Base-by-base conservation (phyloP, 2,797 vertebrate genomes). In the Chrosomus eos region DNA sequence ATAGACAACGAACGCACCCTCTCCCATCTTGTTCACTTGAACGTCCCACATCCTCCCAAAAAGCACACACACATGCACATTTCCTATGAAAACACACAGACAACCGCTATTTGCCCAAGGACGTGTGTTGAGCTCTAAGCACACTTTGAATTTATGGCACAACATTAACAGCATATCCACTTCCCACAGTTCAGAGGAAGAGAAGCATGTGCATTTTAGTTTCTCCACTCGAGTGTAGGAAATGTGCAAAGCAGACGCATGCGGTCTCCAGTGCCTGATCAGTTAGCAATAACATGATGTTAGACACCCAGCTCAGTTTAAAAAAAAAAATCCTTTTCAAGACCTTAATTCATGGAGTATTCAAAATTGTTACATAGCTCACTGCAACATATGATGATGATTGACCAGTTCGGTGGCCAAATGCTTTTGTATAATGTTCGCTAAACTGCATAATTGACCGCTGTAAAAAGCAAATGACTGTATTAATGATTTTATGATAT, bases 201-300 rank as follows among this genome's bases (percentile, higher is more conserved):
- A 85, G 80, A 74, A 87, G 81, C 85, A 81, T 51, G 51, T 82
- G 87, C 86, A 87, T 90, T 85, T 86, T 78, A 64, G 80, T 28
- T 26, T 89, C 31, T 73, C 33, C 38, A 45, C 43, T 26, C 31
- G 13, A 64, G 43, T 64, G 53, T n/a, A 43, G 73, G 60, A 85
- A 70, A 79, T 66, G 60, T 71, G 72, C 19, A 28, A 85, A 76
- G 79, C 80, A 80, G 66, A 86, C 45, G 5, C 71, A 77, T 53
- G 68, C 75, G 23, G 8, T 88, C 89, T 72, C 80, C 74, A 83
- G 48, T 74, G 67, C 82, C 77, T 51, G 78, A 81, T 85, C 58
- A 55, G 77, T 86, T 73, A 87, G 73, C 82, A 76, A 80, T 87
- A 68, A 76, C 43, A 73, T 85, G 38, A 21, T 81, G 66, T 21